These are phyloP conservation scores for Acleris sparsana DNA, from an alignment of 2,888 invertebrate species.

Conservation along the genomic window DNA sequence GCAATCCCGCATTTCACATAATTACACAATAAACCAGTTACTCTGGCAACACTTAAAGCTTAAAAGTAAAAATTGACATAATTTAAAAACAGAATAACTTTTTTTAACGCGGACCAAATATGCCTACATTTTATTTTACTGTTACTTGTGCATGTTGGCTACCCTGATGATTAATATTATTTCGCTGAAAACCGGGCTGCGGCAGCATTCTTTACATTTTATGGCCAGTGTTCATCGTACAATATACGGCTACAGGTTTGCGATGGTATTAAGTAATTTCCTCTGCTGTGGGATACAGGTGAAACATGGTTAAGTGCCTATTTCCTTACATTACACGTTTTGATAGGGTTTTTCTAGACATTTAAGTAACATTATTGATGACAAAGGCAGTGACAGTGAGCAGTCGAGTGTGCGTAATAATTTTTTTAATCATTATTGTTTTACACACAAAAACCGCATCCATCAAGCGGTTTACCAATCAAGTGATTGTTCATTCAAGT, in stretches of 20 bases:
- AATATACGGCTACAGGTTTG: conserved; percentile 9
- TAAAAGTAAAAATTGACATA: conserved; percentile 11
- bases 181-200: conserved; percentile 14
- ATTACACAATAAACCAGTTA: conserved; percentile 31
- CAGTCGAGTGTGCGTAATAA: too few species aligned
- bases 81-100: not conserved
- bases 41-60: conserved; percentile 5
- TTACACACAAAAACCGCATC: too few species aligned
- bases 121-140: conserved; percentile 18
- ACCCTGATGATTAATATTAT: conserved; percentile 26
- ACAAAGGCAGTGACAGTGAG: too few species aligned
- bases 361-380: too few species aligned
- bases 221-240: conserved; percentile 10
- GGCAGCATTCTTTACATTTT: conserved; percentile 17
- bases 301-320: conserved; percentile 21
- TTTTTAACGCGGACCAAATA: too few species aligned
- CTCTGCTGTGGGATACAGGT: conserved; percentile 21
- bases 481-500: too few species aligned
- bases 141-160: conserved; percentile 27
- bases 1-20: conserved; percentile 27
- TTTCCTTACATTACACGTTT: conserved; percentile 9
- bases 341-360: too few species aligned
- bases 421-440: too few species aligned
- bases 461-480: too few species aligned
- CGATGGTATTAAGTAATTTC: conserved; percentile 25